Base-by-base conservation (phyloP, 2,888 invertebrate species). In the Catonia carolina region DNA sequence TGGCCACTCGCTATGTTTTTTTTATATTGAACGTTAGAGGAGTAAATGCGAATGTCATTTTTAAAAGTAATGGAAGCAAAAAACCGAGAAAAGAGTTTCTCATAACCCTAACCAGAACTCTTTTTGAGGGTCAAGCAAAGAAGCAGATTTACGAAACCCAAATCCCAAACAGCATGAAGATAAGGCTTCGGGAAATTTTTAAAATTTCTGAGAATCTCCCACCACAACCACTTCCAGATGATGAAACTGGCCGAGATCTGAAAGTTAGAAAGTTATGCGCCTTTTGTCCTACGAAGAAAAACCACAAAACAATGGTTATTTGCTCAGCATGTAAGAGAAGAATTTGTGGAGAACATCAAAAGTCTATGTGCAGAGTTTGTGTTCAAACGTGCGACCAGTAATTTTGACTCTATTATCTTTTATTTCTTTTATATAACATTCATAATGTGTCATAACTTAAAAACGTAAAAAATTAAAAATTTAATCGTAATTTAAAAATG, bases 111-210 rank as follows among this genome's bases (percentile, higher is more conserved):
- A 10, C 37, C 41, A 37, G 14, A 10, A 41, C 14, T 41, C 41
- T 41, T 14, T 15, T 41, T 41, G 41, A 41, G 15, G 17, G 15
- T 41, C 41, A 41, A 41, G 41, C 41, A 41, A 41, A 41, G 15
- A 12, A 15, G 6, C 41, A 6, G 12, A 14, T 41, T 41, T 41
- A 41, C 15, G 41, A 15, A 18, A 41, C 17, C 12, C 41, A 41
- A 18, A 41, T 41, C 12, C 10, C 41, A 15, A 41, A 12, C 14
- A 41, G 41, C 2, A 41, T 8, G 41, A 41, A 12, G 15, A 41
- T 15, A 41, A 41, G 41, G 15, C 41, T 41, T 37, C 10, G 6
- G 10, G 17, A 41, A 41, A 41, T 41, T 41, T 41, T 41, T 3
- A 12, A 6, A 15, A 41, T 41, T 41, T 15, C 41, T 14, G 41